Base-by-base conservation (phyloP, 2,797 vertebrate species). In the Phoxinus dragarum region DNA sequence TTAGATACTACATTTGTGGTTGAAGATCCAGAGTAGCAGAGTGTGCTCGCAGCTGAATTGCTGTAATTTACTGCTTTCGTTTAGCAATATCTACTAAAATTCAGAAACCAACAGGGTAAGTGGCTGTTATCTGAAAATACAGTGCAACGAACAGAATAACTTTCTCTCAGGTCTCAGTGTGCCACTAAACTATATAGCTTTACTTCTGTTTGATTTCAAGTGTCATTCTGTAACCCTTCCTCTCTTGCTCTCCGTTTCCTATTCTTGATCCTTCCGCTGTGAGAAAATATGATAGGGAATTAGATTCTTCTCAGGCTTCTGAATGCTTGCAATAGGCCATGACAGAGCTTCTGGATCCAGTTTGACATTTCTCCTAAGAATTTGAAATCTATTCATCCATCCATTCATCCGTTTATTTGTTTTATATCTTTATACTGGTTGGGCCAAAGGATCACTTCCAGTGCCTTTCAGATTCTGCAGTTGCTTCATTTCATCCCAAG, bases 61-160 rank as follows among this genome's bases (percentile, higher is more conserved):
- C 84, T 72, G 85, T 85, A 71, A 71, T 71, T 85, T 88, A 86
- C 79, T 71, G 66, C 81, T 86, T 83, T 86, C 61, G 59, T 83
- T 88, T 64, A 85, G 66, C 49, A 47, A 85, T 79, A 40, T 61
- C 52, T 49, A 52, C 81, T 78, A 64, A 21, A 78, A 82, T 82
- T 71, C 64, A 73, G 81, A 88, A 85, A 56, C 64, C 72, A 52
- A 74, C 64, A 74, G 83, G 76, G 68, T 75, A 84, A 81, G 78
- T 67, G 80, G n/a, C 61, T 88, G 40, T 69, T 83, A 47, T 61
- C 71, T 68, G 75, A 44, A 80, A 84, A 84, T 61, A 49, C 52
- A 27, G 52, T 61, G 64, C 36, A 67, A 75, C 82, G 76, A 86
- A 67, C 84, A 80, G 34, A 82, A 88, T 73, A 66, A 71, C 81